Evolutionary conservation across 2,888 invertebrate genomes (phyloP).

Genomic region (Siphlonurus alternatus): DNA sequence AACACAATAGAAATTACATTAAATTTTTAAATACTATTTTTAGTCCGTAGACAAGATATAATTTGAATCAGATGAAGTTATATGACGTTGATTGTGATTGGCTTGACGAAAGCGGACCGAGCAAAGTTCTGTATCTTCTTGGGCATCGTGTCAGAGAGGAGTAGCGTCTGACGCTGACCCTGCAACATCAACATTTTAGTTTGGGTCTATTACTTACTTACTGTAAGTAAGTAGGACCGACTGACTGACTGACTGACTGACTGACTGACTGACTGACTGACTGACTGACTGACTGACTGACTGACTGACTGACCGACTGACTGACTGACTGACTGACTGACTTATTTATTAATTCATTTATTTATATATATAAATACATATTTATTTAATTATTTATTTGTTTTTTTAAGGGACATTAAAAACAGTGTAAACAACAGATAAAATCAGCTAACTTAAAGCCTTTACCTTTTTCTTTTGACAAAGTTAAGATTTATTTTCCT

Average conservation of each 20-base stretch:
- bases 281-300: constrained; percentile 5
- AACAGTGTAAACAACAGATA: too few species aligned
- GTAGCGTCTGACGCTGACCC: constrained; percentile 88
- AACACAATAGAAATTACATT: too few species aligned
- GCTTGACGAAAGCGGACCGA: constrained; percentile 87
- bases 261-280: constrained; percentile 8
- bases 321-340: constrained; percentile 5
- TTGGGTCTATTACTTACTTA: constrained; percentile 1
- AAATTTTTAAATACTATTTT: too few species aligned
- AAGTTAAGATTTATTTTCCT: too few species aligned
- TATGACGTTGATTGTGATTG: constrained; percentile 86
- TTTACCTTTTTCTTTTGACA: too few species aligned
- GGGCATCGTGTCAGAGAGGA: constrained; percentile 99
- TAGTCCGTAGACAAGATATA: too few species aligned
- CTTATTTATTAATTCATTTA: too few species aligned
- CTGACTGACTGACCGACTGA: constrained; percentile 5
- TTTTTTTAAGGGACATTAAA: too few species aligned
- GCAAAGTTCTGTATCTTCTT: constrained; percentile 98
- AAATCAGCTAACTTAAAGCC: too few species aligned
- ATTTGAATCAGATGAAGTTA: neutral
- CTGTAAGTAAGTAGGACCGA: constrained; percentile 4
- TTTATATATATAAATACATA: too few species aligned
- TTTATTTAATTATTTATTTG: too few species aligned
- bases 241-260: constrained; percentile 5
- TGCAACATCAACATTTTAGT: too few species aligned